Base-by-base conservation (phyloP, 2,113 vertebrate genomes). In the Parus major region DNA sequence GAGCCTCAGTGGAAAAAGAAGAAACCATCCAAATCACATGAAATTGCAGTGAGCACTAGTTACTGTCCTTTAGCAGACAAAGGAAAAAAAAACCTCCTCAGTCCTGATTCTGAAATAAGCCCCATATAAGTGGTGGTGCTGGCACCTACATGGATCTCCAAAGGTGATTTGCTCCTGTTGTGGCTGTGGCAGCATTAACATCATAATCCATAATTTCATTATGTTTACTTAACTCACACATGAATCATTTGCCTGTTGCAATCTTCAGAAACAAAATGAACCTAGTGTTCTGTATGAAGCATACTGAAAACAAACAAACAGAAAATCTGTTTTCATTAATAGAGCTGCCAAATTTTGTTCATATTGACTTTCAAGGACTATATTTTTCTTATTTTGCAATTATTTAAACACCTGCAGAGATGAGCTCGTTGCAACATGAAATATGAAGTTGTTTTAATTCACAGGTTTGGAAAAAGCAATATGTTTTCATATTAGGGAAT, bases 321-420 rank as follows among this genome's bases (percentile, higher is more conserved):
- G 49, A 83, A 87, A 82, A 84, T 50, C 23, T 70, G 5, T 87
- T 86, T 93, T 84, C 35, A 36, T 42, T 22, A 89, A 59, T 6
- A 55, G 7, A 84, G 9, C 4, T 75, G 73, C 44, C 56, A 89
- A 78, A 64, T 79, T 82, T 75, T 92, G 5, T 70, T 94, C 60
- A 63, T 60, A 64, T 44, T 84, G 56, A 85, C 27, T 78, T 91
- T 75, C 65, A 87, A 68, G 33, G 16, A 64, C 16, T 5, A 12
- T 47, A 84, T 76, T 81, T 92, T 16, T 75, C 22, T 59, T 78
- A 82, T 79, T 86, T 84, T 85, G 35, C 24, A 89, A 79, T 71
- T 96, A 89, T 87, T 87, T 91, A 87, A 91, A 82, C 52, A 91
- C 52, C 53, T 93, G 70, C 65, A 71, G 84, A 66, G 81, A 95